phyloP scores from a whole-genome alignment of 1,140 invertebrate species.

The Pomacea maculata region DNA sequence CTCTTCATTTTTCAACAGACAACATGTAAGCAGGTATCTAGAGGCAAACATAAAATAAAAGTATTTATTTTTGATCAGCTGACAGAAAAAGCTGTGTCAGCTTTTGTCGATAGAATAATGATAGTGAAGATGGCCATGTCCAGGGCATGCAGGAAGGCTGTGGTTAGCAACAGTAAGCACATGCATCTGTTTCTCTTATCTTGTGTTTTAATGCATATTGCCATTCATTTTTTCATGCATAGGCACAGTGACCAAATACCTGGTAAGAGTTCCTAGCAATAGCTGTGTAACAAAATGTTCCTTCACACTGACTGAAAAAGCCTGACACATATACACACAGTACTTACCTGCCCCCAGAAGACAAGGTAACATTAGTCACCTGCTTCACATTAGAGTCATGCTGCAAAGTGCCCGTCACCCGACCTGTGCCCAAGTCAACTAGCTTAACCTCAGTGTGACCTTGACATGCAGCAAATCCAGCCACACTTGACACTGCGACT shows the following conservation, averaged over 20 bases:
- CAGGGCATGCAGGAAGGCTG: too few species aligned
- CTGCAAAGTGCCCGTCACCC: conserved; percentile 37
- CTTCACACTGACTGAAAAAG: background rate
- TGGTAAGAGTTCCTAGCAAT: too few species aligned
- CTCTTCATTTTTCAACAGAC: background rate
- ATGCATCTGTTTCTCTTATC: too few species aligned
- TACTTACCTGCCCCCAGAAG: conserved; percentile 38
- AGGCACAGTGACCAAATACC: too few species aligned
- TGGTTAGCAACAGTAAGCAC: too few species aligned
- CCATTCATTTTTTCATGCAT: too few species aligned
- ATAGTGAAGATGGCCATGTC: too few species aligned
- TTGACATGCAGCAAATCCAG: conserved; percentile 28
- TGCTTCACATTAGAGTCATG: conserved; percentile 38
- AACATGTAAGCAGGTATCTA: background rate
- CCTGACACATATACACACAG: background rate
- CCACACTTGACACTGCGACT: conserved; percentile 36
- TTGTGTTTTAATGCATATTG: too few species aligned
- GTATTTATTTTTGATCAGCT: background rate
- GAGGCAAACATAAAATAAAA: background rate
- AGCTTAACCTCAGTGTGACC: conserved; percentile 46
- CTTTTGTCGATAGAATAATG: too few species aligned
- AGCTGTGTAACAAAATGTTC: too few species aligned
- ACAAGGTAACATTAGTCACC: conserved; percentile 36
- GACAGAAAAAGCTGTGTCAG: background rate
- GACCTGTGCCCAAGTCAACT: conserved; percentile 40